Conservation (phyloP, 2,113 vertebrate genomes). For the Chaetura pelagica region DNA sequence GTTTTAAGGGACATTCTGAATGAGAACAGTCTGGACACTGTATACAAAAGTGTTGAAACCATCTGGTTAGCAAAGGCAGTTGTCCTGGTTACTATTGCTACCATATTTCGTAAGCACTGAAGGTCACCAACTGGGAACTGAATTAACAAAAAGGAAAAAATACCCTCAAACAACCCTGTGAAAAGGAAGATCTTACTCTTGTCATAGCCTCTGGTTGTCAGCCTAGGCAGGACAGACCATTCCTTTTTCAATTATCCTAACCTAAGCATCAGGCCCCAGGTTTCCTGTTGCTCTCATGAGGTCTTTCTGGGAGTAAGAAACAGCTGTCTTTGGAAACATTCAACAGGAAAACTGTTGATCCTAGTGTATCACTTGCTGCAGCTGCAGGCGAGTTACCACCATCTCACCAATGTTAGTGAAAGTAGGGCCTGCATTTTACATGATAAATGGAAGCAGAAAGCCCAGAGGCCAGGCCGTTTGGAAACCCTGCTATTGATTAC, state of each 20-base stretch:
- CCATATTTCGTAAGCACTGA: background rate
- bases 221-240: background rate
- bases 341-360: background rate
- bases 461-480: background rate
- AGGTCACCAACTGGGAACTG: background rate
- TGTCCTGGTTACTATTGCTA: background rate
- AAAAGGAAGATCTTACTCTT: background rate
- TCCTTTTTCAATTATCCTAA: background rate
- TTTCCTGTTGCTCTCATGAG: background rate
- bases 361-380: background rate
- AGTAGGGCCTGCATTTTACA: background rate
- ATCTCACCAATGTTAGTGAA: background rate
- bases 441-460: background rate
- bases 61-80: background rate
- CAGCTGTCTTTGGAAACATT: background rate
- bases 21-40: background rate
- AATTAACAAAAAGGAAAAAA: background rate
- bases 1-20: background rate
- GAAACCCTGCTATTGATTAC: background rate
- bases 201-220: background rate
- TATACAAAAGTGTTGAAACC: slow-evolving; percentile 9
- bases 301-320: background rate
- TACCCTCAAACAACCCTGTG: background rate
- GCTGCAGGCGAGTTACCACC: background rate
- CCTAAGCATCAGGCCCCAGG: background rate